A percentile compares a stretch with the other conserved stretches of the same genome.
phyloP scores from a whole-genome alignment of 2,888 invertebrate species.

The Tenthredo mesomela region DNA sequence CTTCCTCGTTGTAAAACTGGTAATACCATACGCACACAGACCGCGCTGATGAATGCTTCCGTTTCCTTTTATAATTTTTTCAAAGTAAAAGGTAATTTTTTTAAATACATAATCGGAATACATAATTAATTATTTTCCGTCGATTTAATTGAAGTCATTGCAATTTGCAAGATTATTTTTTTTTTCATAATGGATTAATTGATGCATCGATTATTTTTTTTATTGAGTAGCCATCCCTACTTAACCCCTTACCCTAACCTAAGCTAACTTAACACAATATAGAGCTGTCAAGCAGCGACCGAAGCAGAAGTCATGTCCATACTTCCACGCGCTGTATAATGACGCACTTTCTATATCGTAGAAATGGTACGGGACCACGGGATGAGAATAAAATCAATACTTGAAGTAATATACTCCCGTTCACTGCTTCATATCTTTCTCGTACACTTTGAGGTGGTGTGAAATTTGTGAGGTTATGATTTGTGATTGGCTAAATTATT shows the following conservation, averaged over 20 bases:
- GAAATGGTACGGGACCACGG: slow-evolving; percentile 18
- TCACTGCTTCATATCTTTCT: slow-evolving; percentile 38
- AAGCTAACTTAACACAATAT: background rate
- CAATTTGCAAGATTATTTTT: too few species aligned
- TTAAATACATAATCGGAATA: too few species aligned
- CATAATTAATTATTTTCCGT: too few species aligned
- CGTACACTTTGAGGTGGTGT: slow-evolving; percentile 21
- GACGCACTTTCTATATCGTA: slow-evolving; percentile 49
- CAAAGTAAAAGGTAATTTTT: too few species aligned
- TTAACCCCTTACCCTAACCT: background rate
- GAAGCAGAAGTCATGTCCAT: slow-evolving; percentile 10
- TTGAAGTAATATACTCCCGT: slow-evolving; percentile 35
- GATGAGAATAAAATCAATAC: slow-evolving; percentile 51
- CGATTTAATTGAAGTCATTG: too few species aligned
- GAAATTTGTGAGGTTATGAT: slow-evolving; percentile 51
- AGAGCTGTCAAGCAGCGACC: slow-evolving; percentile 30
- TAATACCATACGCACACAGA: too few species aligned
- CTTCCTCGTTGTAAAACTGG: too few species aligned
- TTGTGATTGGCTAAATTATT: slow-evolving; percentile 28
- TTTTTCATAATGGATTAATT: too few species aligned
- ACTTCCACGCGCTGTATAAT: slow-evolving; percentile 47
- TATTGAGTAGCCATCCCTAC: too few species aligned
- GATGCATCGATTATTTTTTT: too few species aligned
- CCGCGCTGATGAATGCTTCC: too few species aligned
- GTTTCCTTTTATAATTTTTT: too few species aligned